Base-by-base conservation (phyloP, 2,797 vertebrate genomes). In the Neosilurus mollespiculum region DNA sequence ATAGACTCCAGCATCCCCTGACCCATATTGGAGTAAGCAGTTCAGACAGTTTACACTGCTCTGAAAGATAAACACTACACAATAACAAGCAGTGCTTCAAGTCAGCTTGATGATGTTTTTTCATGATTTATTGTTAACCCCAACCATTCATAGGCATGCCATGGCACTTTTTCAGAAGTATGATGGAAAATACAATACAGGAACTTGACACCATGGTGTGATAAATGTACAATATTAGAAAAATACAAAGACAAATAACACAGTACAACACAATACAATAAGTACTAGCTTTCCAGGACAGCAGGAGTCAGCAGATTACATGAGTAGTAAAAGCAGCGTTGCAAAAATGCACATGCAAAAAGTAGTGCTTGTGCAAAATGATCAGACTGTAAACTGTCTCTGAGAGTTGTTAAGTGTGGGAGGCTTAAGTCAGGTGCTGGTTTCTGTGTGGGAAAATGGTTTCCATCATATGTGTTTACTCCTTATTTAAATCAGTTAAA, bases 401-500 rank as follows among this genome's bases (percentile, higher is more conserved):
- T 43, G 7, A 43, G 22, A 65, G 18, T 53, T 81, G 0, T 72
- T 76, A 15, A 9, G 12, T 76, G 61, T 78, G 54, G 22, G 81
- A 81, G 34, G 49, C n/a, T 49, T 20, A 9, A 37, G 20, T 69
- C 64, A 81, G 79, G 58, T 71, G 58, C 22, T 78, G 66, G 73
- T 76, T 72, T 84, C 56, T 65, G 51, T 88, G 66, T 70, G 75
- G 18, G 1, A 72, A 58, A 58, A 62, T 26, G 30, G 61, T 72
- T 80, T 77, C 72, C 26, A 70, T 83, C 78, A 81, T 79, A 78
- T 84, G 69, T 84, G 83, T 87, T 88, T 86, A 71, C 77, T 62
- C 49, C 56, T 66, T 76, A 80, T 80, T 84, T 72, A 80, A 88
- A 88, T 86, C 82, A 82, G 84, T 87, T 80, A 72, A 81, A 82